Evolutionary conservation across 35 echinoderm and acorn worm genomes (phyloP).

Genomic region (Hemicentrotus pulcherrimus): DNA sequence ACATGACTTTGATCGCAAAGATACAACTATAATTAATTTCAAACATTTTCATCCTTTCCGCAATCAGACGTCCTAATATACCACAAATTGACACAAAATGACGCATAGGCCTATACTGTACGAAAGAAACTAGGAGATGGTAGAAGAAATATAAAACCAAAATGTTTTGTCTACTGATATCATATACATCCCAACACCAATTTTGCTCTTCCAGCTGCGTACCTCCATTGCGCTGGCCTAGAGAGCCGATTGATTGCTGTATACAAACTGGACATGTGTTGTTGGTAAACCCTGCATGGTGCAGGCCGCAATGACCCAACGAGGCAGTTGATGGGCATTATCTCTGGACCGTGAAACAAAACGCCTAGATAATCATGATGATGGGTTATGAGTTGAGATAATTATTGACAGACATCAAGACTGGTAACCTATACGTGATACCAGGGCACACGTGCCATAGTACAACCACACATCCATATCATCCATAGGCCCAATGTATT

Average conservation of each 20-base stretch:
- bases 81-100: no score
- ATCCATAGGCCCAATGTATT: no score
- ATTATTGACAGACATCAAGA: background rate
- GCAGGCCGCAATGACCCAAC: background rate
- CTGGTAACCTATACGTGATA: background rate
- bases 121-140: background rate
- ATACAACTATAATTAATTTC: no score
- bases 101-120: no score
- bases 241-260: background rate
- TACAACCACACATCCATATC: background rate
- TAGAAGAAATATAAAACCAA: background rate
- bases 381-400: background rate
- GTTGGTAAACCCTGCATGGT: background rate
- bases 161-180: background rate
- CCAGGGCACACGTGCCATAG: background rate
- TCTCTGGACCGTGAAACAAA: background rate
- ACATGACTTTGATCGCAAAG: no score
- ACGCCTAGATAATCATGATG: background rate
- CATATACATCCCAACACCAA: background rate
- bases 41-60: no score
- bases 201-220: background rate
- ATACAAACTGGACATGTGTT: conserved; percentile 9
- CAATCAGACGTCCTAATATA: no score
- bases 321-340: background rate
- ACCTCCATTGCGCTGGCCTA: background rate